A percentile compares a stretch with the other conserved stretches of the same genome.
Evolutionary conservation across 1,140 invertebrate genomes (phyloP).

Genomic region (Drosophila aff.): DNA sequence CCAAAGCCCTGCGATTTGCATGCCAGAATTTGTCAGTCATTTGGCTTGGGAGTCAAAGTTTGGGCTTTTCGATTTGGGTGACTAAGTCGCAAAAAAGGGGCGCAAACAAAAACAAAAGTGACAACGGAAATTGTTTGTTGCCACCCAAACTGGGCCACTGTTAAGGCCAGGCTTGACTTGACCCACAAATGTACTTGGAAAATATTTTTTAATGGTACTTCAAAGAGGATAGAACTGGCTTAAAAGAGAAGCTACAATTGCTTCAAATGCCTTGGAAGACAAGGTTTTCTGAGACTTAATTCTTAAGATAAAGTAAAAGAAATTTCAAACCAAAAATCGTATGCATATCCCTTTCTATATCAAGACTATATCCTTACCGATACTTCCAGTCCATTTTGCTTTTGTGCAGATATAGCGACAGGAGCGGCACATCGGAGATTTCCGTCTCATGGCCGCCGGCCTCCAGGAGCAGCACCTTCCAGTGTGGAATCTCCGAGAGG

Average conservation of each 20-base stretch:
- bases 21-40: slow-evolving; percentile 39
- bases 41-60: not conserved
- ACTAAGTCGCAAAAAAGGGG: slow-evolving; percentile 7
- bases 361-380: slow-evolving; percentile 85
- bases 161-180: slow-evolving; percentile 38
- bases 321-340: not conserved
- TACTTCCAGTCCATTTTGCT: slow-evolving; percentile 97
- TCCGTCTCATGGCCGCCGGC: slow-evolving; percentile 94
- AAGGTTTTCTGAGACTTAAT: not conserved
- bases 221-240: not conserved
- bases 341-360: too few relatives aligned
- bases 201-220: not conserved
- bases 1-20: slow-evolving; percentile 29
- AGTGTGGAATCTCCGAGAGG: slow-evolving; percentile 91
- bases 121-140: slow-evolving; percentile 17
- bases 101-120: slow-evolving; percentile 21
- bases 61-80: slow-evolving; percentile 6
- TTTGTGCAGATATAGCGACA: slow-evolving; percentile 94
- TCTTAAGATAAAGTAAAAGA: not conserved
- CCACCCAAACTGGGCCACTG: slow-evolving; percentile 45
- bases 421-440: slow-evolving; percentile 92
- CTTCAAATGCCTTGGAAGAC: too few relatives aligned
- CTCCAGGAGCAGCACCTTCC: slow-evolving; percentile 93
- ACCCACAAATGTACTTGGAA: not conserved
- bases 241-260: not conserved